Base-by-base conservation (phyloP, 1,140 invertebrate species). In the Dendroctonus ponderosae region DNA sequence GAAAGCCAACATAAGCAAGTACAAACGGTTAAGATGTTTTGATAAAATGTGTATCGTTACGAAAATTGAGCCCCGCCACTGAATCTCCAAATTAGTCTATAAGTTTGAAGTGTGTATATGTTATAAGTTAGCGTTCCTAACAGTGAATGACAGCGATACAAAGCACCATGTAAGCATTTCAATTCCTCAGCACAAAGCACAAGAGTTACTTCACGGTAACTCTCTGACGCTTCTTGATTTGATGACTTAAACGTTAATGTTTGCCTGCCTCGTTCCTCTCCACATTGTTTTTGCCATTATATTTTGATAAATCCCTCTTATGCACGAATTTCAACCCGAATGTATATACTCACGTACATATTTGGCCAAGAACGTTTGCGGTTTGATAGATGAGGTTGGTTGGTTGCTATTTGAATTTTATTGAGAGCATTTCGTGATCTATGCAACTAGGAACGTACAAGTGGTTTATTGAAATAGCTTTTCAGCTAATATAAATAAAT, bases 81-180 rank as follows among this genome's bases (percentile, higher is more conserved):
- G 62, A 39, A 7, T 39, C 39, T 46, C 39, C 52, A 66, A 66
- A 66, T 66, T 66, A 61, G 64, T 53, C 49, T 59, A 60, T 66
- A 66, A 59, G 64, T 66, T 66, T 66, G 64, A 66, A 66, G 64
- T 66, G 56, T 66, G 64, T 66, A 54, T 66, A 66, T 66, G 64
- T 66, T 66, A 66, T 66, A 53, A 61, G 56, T 66, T 66, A 54
- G 52, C 64, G 43, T 66, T 66, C 43, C 39, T 42, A 57, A 51
- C 57, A 51, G 56, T 50, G 52, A 66, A 66, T 66, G 64, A 59
- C 64, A 66, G 49, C 50, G 64, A 66, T 66, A 66, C 64, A 66
- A 66, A 66, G 64, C 56, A 39, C 41, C 64, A 61, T 61, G 49
- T 66, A 66, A 66, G 58, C 64, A 61, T 66, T 57, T 60, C 57